These are phyloP conservation scores for Planococcus citri DNA, from an alignment of 1,140 invertebrate species.

Conservation along the genomic window DNA sequence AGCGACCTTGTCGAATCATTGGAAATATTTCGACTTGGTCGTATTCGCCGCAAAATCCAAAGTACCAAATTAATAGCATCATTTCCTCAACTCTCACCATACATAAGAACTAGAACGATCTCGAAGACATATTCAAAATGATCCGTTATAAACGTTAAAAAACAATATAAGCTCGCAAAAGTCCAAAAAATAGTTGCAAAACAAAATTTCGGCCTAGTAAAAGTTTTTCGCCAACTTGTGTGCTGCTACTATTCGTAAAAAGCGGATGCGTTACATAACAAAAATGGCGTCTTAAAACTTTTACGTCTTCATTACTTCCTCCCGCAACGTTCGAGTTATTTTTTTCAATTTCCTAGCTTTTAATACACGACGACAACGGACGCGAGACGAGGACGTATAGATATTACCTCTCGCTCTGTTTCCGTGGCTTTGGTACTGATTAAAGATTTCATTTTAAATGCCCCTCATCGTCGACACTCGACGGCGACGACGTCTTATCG, in stretches of 20 bases:
- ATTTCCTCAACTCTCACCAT: too few relatives aligned
- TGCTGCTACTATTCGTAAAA: background rate
- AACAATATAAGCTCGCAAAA: background rate
- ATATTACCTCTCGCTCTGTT: background rate
- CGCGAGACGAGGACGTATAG: too few relatives aligned
- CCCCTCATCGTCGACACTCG: background rate
- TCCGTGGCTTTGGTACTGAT: background rate
- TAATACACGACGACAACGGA: background rate
- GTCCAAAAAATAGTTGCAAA: background rate
- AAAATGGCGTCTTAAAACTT: conserved; percentile 7
- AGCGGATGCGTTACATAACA: background rate
- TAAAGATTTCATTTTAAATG: background rate
- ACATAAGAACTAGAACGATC: too few relatives aligned
- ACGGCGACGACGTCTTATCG: too few relatives aligned
- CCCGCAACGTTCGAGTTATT: background rate
- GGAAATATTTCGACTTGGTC: too few relatives aligned
- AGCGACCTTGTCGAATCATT: too few relatives aligned
- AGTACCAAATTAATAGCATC: too few relatives aligned
- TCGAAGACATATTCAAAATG: background rate
- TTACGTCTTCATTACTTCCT: conserved; percentile 7
- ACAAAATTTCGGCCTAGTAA: background rate
- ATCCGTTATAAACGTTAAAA: background rate
- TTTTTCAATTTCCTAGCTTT: conserved; percentile 1
- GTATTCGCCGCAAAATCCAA: too few relatives aligned
- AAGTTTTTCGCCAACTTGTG: background rate